Evolutionary conservation across 2,113 vertebrate genomes (phyloP).

Genomic region (Zosterops pallidus): DNA sequence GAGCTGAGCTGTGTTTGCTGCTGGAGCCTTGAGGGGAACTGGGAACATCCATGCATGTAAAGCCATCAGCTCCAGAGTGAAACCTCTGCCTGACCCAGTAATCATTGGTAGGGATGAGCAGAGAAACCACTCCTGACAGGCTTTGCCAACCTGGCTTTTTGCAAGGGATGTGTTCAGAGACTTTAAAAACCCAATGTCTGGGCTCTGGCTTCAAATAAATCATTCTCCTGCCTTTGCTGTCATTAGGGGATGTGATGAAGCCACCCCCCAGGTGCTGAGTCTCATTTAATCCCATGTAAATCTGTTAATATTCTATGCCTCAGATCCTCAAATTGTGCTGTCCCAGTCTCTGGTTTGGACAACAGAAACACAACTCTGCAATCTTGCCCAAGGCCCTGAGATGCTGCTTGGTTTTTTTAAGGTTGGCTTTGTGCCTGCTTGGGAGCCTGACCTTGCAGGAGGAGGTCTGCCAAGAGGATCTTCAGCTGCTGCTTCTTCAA

Average conservation of each 20-base stretch:
- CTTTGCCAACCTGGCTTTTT: background rate
- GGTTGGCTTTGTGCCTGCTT: background rate
- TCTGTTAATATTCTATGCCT: background rate
- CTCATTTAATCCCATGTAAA: background rate
- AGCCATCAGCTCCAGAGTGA: background rate
- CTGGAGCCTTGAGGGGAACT: slow-evolving; percentile 11
- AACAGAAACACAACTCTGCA: background rate
- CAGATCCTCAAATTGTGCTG: background rate
- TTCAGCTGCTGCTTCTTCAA: background rate
- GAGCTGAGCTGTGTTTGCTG: background rate
- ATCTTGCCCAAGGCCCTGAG: background rate
- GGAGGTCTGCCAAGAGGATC: background rate
- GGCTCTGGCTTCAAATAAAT: background rate
- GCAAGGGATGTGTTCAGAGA: background rate
- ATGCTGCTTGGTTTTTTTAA: background rate
- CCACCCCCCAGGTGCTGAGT: background rate
- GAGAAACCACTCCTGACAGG: background rate
- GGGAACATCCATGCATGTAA: slow-evolving; percentile 57
- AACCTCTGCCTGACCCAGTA: slow-evolving; percentile 48
- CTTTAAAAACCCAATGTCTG: background rate
- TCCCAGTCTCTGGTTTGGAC: background rate
- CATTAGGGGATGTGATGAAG: background rate
- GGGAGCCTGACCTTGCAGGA: background rate
- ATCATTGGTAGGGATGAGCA: background rate
- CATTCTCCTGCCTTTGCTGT: background rate